Evolutionary conservation across 2,888 invertebrate genomes (phyloP).

Genomic region (Ceratothoa steindachneri): DNA sequence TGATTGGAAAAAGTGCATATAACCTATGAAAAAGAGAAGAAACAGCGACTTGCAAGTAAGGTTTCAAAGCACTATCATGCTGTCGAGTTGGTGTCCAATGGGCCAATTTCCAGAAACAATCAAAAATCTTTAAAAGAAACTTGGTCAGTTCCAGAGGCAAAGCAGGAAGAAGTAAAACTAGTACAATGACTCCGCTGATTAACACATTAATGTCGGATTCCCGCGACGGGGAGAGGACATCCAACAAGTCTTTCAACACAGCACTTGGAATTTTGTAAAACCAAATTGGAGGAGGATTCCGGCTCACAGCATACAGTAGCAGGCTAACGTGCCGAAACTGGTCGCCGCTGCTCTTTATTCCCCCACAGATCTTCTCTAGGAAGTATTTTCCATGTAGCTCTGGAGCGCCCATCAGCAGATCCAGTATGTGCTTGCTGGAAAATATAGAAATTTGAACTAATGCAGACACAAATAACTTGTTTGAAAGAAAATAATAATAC

Average conservation of each 20-base stretch:
- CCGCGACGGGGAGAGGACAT: slow-evolving; percentile 8
- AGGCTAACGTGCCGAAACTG: slow-evolving; percentile 39
- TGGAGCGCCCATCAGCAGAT: slow-evolving; percentile 32
- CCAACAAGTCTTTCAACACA: slow-evolving; percentile 35
- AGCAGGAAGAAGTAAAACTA: slow-evolving; percentile 31
- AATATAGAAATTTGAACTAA: neutral
- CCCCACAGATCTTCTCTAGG: slow-evolving; percentile 33
- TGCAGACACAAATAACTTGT: too few relatives aligned
- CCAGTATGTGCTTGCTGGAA: slow-evolving; percentile 40
- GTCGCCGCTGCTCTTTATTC: slow-evolving; percentile 23
- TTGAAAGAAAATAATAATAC: too few relatives aligned
- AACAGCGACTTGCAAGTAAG: slow-evolving; percentile 43
- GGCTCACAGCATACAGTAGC: slow-evolving; percentile 37
- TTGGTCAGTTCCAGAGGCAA: slow-evolving; percentile 14
- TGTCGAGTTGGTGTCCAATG: slow-evolving; percentile 40
- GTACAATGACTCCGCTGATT: slow-evolving; percentile 34
- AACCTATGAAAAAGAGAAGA: slow-evolving; percentile 44
- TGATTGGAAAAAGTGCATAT: slow-evolving; percentile 46
- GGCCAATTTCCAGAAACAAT: slow-evolving; percentile 39
- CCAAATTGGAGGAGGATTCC: slow-evolving; percentile 44
- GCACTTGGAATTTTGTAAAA: slow-evolving; percentile 29
- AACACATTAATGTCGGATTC: slow-evolving; percentile 34
- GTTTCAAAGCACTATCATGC: slow-evolving; percentile 32
- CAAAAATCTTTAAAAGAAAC: slow-evolving; percentile 26
- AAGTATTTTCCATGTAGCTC: slow-evolving; percentile 43